Conservation (phyloP, 2,797 vertebrate genomes). For the Sebastes cheni region DNA sequence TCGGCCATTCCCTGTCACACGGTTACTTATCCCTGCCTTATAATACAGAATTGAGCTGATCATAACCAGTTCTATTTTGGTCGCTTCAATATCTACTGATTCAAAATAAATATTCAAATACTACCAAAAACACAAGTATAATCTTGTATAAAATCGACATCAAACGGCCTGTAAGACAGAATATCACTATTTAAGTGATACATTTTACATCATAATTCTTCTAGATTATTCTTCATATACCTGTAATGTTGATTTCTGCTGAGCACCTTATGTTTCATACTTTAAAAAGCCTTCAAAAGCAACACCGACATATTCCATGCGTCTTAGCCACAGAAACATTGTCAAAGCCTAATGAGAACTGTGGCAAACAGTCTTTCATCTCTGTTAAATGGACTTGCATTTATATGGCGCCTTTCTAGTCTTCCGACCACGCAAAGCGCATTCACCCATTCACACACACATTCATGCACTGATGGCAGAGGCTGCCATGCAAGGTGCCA, state of each 20-base stretch:
- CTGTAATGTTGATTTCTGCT: background rate
- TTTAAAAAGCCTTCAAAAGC: background rate
- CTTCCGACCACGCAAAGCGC: too few relatives aligned
- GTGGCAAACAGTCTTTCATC: background rate
- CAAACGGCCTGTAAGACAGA: background rate
- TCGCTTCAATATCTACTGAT: constrained; percentile 11
- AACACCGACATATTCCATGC: background rate
- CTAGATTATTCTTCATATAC: background rate
- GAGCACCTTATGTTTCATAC: background rate
- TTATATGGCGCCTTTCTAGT: too few relatives aligned
- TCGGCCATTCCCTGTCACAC: constrained; percentile 55
- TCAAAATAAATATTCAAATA: constrained; percentile 7
- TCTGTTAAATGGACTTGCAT: background rate
- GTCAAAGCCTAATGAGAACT: background rate
- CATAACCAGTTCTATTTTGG: background rate
- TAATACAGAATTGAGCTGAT: constrained; percentile 20
- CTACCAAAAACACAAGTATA: background rate
- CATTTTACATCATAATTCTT: background rate
- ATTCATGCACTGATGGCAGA: too few relatives aligned
- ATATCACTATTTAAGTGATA: background rate
- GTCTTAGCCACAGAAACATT: background rate
- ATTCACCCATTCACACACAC: too few relatives aligned
- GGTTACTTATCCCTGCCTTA: constrained; percentile 42
- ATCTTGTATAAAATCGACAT: background rate
- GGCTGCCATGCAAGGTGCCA: too few relatives aligned